These are phyloP conservation scores for Verasper variegatus DNA, from an alignment of 2,113 vertebrate genomes.

Conservation along the genomic window DNA sequence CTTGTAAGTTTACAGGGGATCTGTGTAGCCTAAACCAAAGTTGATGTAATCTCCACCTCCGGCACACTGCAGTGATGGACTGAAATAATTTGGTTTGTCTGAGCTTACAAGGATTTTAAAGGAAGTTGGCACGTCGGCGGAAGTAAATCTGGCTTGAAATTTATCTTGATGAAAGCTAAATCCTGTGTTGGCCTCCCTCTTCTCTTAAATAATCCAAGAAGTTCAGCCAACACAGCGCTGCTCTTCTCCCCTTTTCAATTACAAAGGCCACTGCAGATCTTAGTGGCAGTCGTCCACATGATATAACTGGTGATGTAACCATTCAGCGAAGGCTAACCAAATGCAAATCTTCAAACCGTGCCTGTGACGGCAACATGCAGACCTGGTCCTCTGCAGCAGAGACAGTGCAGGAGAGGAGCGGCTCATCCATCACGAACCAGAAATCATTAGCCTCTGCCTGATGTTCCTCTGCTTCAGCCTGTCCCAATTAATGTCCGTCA, in stretches of 20 bases:
- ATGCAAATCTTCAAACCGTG: constrained; percentile 43
- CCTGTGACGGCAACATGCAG: constrained; percentile 31
- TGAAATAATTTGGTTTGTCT: constrained; percentile 59
- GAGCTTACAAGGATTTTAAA: constrained; percentile 65
- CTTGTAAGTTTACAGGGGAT: background rate
- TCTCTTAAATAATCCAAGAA: constrained; percentile 54
- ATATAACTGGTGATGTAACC: constrained; percentile 53
- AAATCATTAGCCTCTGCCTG: constrained; percentile 67
- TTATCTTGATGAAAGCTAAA: constrained; percentile 62
- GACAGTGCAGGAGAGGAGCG: constrained; percentile 20
- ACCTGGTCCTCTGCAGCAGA: background rate
- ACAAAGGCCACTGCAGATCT: constrained; percentile 17
- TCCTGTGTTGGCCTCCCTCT: constrained; percentile 52
- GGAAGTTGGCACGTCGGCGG: constrained; percentile 30
- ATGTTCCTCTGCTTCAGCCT: constrained; percentile 60
- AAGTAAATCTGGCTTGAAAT: constrained; percentile 56
- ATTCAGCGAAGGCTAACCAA: constrained; percentile 37
- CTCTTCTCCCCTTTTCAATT: constrained; percentile 32
- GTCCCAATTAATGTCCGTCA: constrained; percentile 74
- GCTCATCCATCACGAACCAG: constrained; percentile 31
- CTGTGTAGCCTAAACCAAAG: constrained; percentile 1
- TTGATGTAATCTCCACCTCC: constrained; percentile 33
- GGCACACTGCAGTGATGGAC: constrained; percentile 3
- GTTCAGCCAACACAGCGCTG: constrained; percentile 14
- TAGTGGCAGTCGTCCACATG: constrained; percentile 11